Evolutionary conservation across 2,113 vertebrate species (phyloP).

Genomic region (Brachionichthys hirsutus): DNA sequence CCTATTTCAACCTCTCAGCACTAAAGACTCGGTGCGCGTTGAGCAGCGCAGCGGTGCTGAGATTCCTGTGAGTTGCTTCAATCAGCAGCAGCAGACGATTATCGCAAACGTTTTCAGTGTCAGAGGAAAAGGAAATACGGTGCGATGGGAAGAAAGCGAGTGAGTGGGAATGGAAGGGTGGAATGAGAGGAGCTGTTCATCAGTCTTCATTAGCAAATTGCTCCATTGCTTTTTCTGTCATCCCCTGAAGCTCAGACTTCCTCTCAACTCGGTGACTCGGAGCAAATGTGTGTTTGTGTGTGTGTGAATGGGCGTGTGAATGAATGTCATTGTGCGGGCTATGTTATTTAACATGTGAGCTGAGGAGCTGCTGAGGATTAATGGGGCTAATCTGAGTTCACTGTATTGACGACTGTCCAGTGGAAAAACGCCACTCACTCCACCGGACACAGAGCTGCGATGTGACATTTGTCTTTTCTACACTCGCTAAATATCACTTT

Average conservation of each 20-base stretch:
- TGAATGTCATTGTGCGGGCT: conserved; percentile 53
- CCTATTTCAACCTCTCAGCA: too few species aligned
- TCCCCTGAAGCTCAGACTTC: conserved; percentile 32
- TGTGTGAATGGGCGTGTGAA: conserved; percentile 36
- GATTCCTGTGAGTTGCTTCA: conserved; percentile 42
- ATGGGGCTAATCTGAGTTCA: conserved; percentile 42
- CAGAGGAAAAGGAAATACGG: conserved; percentile 9
- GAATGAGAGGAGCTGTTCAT: conserved; percentile 56
- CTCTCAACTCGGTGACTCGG: conserved; percentile 38
- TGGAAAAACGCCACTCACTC: conserved; percentile 4
- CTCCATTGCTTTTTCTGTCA: conserved; percentile 18
- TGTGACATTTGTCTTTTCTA: conserved; percentile 6
- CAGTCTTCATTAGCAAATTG: conserved; percentile 45
- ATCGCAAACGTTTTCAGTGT: conserved; percentile 51
- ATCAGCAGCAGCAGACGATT: conserved; percentile 50
- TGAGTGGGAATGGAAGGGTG: conserved; percentile 9
- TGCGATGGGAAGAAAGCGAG: not conserved
- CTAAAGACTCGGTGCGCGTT: conserved; percentile 12
- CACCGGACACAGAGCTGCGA: not conserved
- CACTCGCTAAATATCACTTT: not conserved
- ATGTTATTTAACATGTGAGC: conserved; percentile 43
- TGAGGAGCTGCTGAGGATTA: conserved; percentile 30
- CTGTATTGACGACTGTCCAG: conserved; percentile 23
- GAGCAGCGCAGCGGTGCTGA: conserved; percentile 28
- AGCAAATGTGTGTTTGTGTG: not conserved